phyloP scores from a whole-genome alignment of 2,113 vertebrate genomes.

The Sterrhoptilus dennistouni region DNA sequence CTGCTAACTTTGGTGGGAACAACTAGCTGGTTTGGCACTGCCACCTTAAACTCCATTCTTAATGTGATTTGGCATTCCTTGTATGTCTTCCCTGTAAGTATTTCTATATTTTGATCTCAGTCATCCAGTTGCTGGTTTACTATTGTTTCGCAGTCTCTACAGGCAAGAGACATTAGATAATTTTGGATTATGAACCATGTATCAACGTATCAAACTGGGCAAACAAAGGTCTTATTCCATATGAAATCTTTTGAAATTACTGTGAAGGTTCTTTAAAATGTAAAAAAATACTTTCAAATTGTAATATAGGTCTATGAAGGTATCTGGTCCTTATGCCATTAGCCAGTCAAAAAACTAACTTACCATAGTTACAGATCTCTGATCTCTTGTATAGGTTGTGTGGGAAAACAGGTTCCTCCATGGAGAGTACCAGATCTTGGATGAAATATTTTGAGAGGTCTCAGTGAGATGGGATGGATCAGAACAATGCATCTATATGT shows the following conservation, averaged over 20 bases:
- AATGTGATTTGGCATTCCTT: neutral
- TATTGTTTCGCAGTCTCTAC: neutral
- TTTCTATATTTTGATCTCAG: neutral
- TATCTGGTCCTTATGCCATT: neutral
- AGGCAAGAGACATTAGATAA: neutral
- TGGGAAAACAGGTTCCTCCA: neutral
- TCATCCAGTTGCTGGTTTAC: neutral
- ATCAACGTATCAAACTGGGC: neutral
- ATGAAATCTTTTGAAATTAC: neutral
- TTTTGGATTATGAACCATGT: neutral
- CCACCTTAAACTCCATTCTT: neutral
- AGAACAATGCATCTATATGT: neutral
- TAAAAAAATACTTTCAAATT: neutral
- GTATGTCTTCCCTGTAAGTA: neutral
- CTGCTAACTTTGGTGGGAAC: neutral
- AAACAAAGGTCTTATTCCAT: neutral
- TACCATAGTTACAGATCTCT: neutral
- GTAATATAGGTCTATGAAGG: neutral
- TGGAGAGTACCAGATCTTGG: neutral
- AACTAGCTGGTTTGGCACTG: neutral
- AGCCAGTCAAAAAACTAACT: neutral
- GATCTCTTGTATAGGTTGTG: neutral
- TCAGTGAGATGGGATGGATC: neutral
- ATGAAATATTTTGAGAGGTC: neutral
- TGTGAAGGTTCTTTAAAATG: neutral